Base-by-base conservation (phyloP, 2,113 vertebrate species). In the Chinchilla lanigera region DNA sequence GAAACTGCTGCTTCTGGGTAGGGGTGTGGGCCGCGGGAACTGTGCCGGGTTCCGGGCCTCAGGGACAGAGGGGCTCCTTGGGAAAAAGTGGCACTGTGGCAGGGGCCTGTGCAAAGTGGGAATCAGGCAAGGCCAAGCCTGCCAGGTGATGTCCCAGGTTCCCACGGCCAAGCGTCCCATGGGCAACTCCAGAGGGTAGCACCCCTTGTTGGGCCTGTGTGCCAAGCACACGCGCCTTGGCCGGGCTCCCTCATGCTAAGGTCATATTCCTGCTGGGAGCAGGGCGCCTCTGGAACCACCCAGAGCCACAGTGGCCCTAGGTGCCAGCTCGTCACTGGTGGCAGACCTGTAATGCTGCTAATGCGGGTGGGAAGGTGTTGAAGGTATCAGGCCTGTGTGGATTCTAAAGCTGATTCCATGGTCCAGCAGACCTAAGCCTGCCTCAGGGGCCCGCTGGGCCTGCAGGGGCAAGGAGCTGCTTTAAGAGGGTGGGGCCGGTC, bases 1-100 rank as follows among this genome's bases (percentile, higher is more conserved):
- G 98, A 99, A 99, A 97, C 99, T 99, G 97, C 99, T 99, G 97
- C 99, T 99, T 96, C 98, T 99, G 98, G 99, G 99, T 99, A 99
- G 98, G 98, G 94, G 63, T 22, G 13, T 50, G 71, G 94, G 90
- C 54, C 65, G 20, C 4, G 77, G 24, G 61, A 13, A 33, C 56
- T 14, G 65, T 30, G 17, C 17, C 4, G 41, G 58, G 19, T 47
- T 60, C 30, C 26, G 56, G 44, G 38, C 44, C 94, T 84, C 28
- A 50, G n/a, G 20, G 71, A 82, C 56, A 47, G 24, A 71, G 33
- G 65, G 17, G 6, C 85, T 67, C 50, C 30, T 35, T 35, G 38
- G 54, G 19, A 47, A 52, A 73, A 22, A n/a, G 28, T 14, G 63
- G 60, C 17, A 20, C 56, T 50, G 6, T 3, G 3, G 11, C 30